phyloP scores from a whole-genome alignment of 2,888 invertebrate genomes.

The Stictocephala bisonia region DNA sequence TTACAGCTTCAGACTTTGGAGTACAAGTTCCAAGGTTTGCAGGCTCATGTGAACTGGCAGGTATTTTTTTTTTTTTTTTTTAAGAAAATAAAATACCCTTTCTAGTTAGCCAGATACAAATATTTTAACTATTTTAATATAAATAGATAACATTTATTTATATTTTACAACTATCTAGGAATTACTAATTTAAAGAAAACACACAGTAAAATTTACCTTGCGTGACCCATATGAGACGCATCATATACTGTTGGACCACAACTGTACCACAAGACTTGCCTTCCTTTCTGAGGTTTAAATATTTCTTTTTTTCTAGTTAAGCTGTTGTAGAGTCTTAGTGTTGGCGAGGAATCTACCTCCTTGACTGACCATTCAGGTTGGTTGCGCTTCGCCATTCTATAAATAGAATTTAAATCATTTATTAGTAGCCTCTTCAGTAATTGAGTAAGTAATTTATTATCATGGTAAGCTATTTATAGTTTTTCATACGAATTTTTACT shows the following conservation, averaged over 20 bases:
- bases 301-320: conserved; percentile 89
- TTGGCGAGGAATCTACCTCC: conserved; percentile 64
- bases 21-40: too few relatives aligned
- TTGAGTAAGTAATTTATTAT: too few relatives aligned
- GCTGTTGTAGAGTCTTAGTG: conserved; percentile 88
- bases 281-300: conserved; percentile 86
- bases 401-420: neutral
- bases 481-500: too few relatives aligned
- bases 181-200: neutral
- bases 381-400: conserved; percentile 73
- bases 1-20: too few relatives aligned
- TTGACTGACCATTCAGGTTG: conserved; percentile 80
- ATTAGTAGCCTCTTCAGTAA: too few relatives aligned
- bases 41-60: too few relatives aligned
- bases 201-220: conserved; percentile 74
- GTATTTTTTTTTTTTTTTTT: too few relatives aligned
- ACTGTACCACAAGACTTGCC: conserved; percentile 94
- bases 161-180: neutral
- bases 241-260: conserved; percentile 99
- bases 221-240: conserved; percentile 99
- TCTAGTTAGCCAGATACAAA: too few relatives aligned
- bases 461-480: too few relatives aligned
- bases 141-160: neutral
- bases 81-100: too few relatives aligned
- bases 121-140: neutral